A percentile compares a stretch with the other conserved stretches of the same genome.
These are phyloP conservation scores for Lordiphosa stackelbergi DNA, from an alignment of 1,140 invertebrate species.

Conservation along the genomic window DNA sequence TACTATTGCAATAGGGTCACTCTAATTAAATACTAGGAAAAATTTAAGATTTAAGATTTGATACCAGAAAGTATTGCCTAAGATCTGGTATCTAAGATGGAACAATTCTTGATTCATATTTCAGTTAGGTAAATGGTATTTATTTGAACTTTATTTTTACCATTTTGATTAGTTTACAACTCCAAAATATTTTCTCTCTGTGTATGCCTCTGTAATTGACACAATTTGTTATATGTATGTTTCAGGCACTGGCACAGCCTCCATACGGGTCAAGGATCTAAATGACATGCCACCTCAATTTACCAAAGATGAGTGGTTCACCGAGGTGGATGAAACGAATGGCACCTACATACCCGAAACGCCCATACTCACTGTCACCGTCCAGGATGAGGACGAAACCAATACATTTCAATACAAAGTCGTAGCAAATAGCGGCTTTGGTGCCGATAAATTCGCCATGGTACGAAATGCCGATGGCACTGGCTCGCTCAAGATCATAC, in stretches of 20 bases:
- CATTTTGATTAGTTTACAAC: too few species aligned
- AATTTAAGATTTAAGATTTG: too few species aligned
- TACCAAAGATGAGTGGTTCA: conserved; percentile 83
- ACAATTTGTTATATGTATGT: conserved; percentile 20
- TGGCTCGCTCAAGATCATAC: conserved; percentile 83
- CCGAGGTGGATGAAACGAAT: conserved; percentile 83
- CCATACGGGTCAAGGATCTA: conserved; percentile 81
- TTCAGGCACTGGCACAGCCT: conserved; percentile 78
- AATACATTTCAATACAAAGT: conserved; percentile 80
- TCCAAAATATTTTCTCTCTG: conserved; percentile 17
- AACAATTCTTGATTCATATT: too few species aligned
- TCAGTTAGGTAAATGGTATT: too few species aligned
- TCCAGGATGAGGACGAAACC: conserved; percentile 83
- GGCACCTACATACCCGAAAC: conserved; percentile 80
- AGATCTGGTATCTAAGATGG: too few species aligned
- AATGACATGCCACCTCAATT: conserved; percentile 83
- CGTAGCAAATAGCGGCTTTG: conserved; percentile 81
- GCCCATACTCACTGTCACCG: conserved; percentile 82
- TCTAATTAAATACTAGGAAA: too few species aligned
- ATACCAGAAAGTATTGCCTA: too few species aligned
- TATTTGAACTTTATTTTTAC: too few species aligned
- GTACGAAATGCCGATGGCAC: conserved; percentile 82
- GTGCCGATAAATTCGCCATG: conserved; percentile 83
- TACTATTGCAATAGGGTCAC: too few species aligned
- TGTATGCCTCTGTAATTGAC: conserved; percentile 15